A percentile compares a stretch with the other conserved stretches of the same genome.
Evolutionary conservation across 2,888 invertebrate genomes (phyloP).

Genomic region (Thera obeliscata): DNA sequence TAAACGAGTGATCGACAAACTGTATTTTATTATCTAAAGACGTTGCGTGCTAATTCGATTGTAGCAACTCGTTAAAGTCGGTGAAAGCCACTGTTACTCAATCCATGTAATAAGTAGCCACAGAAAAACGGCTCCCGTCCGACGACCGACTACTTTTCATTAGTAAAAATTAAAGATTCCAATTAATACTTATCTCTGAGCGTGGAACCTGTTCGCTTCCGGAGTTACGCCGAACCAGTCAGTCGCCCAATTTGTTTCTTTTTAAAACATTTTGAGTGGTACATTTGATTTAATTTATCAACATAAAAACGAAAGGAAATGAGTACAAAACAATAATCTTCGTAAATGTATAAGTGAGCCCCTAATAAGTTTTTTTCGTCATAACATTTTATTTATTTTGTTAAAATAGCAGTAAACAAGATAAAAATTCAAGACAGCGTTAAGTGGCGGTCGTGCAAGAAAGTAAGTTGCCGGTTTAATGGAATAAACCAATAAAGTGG

Average conservation of each 20-base stretch:
- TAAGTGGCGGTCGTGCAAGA: slow-evolving; percentile 43
- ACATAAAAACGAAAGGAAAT: slow-evolving; percentile 11
- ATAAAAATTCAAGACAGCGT: background rate
- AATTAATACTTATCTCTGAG: slow-evolving; percentile 73
- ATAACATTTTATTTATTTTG: background rate
- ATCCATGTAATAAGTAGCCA: slow-evolving; percentile 62
- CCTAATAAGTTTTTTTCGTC: background rate
- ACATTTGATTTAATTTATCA: slow-evolving; percentile 31
- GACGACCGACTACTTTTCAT: slow-evolving; percentile 61
- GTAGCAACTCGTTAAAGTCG: slow-evolving; percentile 65
- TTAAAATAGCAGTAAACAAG: background rate
- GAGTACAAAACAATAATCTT: slow-evolving; percentile 4
- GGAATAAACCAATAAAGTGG: slow-evolving; percentile 50
- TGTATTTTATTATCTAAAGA: slow-evolving; percentile 70
- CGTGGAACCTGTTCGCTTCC: slow-evolving; percentile 79
- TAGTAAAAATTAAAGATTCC: slow-evolving; percentile 73
- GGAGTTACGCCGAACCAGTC: slow-evolving; percentile 78
- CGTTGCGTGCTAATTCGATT: slow-evolving; percentile 70
- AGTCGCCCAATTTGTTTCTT: slow-evolving; percentile 62
- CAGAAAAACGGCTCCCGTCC: slow-evolving; percentile 58
- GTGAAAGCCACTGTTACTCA: slow-evolving; percentile 77
- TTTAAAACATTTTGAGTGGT: slow-evolving; percentile 49
- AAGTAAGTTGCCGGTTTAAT: slow-evolving; percentile 45
- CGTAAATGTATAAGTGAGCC: background rate
- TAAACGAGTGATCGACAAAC: slow-evolving; percentile 56